A percentile compares a stretch with the other conserved stretches of the same genome.
Evolutionary conservation across 2,888 invertebrate genomes (phyloP).

Genomic region (Eupithecia pulchellata): DNA sequence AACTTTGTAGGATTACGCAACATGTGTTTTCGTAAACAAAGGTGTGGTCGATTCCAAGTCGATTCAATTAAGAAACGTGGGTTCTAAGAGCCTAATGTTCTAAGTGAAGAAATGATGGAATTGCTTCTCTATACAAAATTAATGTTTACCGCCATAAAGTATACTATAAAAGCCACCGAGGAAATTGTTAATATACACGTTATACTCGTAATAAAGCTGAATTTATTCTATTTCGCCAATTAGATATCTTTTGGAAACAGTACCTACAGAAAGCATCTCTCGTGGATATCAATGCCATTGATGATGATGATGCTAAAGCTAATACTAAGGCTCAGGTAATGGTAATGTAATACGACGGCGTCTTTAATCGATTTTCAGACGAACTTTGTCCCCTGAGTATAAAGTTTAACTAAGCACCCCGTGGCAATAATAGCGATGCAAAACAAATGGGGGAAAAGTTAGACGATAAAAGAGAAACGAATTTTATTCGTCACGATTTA

Average conservation of each 20-base stretch:
- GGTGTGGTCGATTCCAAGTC: slow-evolving; percentile 24
- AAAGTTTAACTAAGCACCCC: slow-evolving; percentile 21
- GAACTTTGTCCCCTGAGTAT: slow-evolving; percentile 14
- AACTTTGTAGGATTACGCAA: not conserved
- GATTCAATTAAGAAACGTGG: slow-evolving; percentile 21
- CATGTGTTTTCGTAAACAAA: slow-evolving; percentile 11
- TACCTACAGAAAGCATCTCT: not conserved
- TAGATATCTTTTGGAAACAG: not conserved
- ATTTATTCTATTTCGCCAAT: too few relatives aligned
- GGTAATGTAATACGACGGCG: slow-evolving; percentile 15
- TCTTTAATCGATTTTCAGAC: slow-evolving; percentile 28
- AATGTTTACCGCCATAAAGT: not conserved
- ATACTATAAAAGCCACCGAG: not conserved
- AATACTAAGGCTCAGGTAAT: slow-evolving; percentile 10
- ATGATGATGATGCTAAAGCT: not conserved
- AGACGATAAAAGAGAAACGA: slow-evolving; percentile 30
- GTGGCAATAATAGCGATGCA: slow-evolving; percentile 29
- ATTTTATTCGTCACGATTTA: slow-evolving; percentile 33
- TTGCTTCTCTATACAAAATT: not conserved
- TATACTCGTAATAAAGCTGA: too few relatives aligned
- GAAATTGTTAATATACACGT: not conserved
- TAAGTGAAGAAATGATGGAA: slow-evolving; percentile 13
- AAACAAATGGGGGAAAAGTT: slow-evolving; percentile 24
- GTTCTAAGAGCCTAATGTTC: slow-evolving; percentile 17
- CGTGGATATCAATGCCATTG: not conserved